Conservation (phyloP, 2,797 vertebrate genomes). For the Synaphobranchus kaupii region DNA sequence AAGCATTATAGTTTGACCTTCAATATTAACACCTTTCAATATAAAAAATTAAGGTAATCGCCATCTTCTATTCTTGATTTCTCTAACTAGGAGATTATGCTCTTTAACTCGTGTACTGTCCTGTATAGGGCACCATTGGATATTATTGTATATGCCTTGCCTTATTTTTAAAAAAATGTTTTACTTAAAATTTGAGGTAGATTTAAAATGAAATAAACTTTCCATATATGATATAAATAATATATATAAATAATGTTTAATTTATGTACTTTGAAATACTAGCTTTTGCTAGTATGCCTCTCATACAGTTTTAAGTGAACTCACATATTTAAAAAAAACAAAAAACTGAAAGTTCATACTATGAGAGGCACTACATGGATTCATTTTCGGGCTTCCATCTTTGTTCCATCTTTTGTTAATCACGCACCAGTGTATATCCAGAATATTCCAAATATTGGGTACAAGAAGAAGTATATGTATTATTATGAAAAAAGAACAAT, state of each 20-base stretch:
- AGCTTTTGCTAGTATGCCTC: no score
- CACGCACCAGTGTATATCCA: conserved; percentile 3
- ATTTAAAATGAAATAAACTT: background rate
- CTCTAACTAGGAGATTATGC: background rate
- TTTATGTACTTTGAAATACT: background rate
- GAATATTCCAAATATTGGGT: conserved; percentile 10
- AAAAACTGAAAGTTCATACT: background rate
- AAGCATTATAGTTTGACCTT: conserved; percentile 1
- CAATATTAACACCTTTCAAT: background rate
- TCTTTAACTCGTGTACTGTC: background rate
- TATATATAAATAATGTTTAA: background rate
- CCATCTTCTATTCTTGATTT: background rate
- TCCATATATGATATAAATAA: conserved; percentile 41
- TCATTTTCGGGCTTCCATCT: conserved; percentile 16
- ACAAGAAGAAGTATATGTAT: background rate
- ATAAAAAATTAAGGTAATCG: background rate
- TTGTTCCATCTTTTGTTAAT: background rate
- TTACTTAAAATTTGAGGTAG: background rate
- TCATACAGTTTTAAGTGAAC: background rate
- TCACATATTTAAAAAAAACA: background rate
- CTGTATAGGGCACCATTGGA: background rate
- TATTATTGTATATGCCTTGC: background rate
- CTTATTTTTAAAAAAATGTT: background rate
- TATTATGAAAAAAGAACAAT: background rate
- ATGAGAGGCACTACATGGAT: background rate